Evolutionary conservation across 2,888 invertebrate species (phyloP), one percentile per base, ranked within the genome.

Genomic region (Eremobia ochroleuca): DNA sequence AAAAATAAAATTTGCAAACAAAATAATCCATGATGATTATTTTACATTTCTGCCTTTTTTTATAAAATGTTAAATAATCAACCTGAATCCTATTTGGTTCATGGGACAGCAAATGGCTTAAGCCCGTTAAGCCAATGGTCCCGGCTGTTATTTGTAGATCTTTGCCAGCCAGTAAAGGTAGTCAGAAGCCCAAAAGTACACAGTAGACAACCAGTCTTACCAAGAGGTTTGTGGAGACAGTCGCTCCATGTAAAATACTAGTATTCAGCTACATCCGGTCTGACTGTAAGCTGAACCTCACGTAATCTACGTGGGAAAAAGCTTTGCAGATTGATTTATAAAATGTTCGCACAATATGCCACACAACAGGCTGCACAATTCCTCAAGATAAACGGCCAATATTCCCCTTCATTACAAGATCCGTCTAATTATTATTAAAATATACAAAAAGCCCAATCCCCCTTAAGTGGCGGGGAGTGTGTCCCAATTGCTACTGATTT

Each of bases 401-500:
- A 78, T 73, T 70, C 59, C 62, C 61, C 28, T 83, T 83, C 68
- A 83, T 83, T 72, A 76, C 73, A 72, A 69, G 70, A 76, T 72
- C 73, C 71, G 59, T 59, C 77, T 78, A 84, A 88, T 88, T 88
- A 88, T 90, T 88, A 87, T 87, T 87, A 87, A 87, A 88, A 86
- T 85, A 90, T 90, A 91, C 89, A 88, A 85, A 85, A 83, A 85
- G 85, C 80, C 81, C 90, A 89, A 91, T 91, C 82, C 87, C 68
- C 74, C 49, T 74, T 92, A 91, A 92, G 92, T 92, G 91, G 89
- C 66, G 70, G 88, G 89, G 87, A 80, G 78, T 79, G 89, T 91
- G 91, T 89, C 88, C 90, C 89, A 89, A 90, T 90, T 90, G 83
- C 73, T 65, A 25, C 75, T 81, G 89, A 94, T 94, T 94, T 94